Conservation (phyloP, 2,113 vertebrate species). For the Corythaixoides concolor region DNA sequence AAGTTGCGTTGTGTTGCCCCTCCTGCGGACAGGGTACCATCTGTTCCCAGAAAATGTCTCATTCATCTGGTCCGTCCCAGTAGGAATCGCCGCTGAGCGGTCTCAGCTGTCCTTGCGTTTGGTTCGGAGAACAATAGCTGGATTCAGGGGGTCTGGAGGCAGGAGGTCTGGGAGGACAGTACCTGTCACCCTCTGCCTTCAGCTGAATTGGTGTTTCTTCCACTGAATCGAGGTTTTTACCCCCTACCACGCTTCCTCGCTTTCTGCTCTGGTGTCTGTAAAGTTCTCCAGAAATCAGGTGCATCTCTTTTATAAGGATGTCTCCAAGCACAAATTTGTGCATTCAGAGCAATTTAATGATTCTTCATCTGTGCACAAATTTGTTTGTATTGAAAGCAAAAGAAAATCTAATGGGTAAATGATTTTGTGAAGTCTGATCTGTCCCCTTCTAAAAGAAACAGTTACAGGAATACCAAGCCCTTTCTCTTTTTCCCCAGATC, state of each 20-base stretch:
- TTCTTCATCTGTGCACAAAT: neutral
- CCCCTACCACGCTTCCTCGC: neutral
- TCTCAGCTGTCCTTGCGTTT: constrained; percentile 48
- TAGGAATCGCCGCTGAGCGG: constrained; percentile 26
- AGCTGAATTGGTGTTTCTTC: neutral
- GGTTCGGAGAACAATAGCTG: constrained; percentile 55
- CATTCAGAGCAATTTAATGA: neutral
- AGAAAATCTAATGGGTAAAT: neutral
- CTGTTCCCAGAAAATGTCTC: constrained; percentile 66
- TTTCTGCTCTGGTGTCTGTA: neutral
- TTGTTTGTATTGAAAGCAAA: neutral
- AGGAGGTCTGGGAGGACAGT: neutral
- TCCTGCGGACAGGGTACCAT: constrained; percentile 61
- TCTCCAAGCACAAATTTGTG: neutral
- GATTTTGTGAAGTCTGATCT: neutral
- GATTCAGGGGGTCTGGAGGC: neutral
- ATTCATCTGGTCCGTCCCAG: constrained; percentile 38
- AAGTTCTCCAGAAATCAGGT: neutral
- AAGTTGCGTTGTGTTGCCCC: constrained; percentile 26
- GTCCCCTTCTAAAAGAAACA: neutral
- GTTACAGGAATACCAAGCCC: neutral
- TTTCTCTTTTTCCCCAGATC: constrained; percentile 75
- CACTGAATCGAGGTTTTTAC: neutral
- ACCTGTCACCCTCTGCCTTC: neutral
- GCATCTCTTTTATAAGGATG: neutral